Conservation (phyloP, 92 coral and sea anemone species). For the Paramuricea clavata region DNA sequence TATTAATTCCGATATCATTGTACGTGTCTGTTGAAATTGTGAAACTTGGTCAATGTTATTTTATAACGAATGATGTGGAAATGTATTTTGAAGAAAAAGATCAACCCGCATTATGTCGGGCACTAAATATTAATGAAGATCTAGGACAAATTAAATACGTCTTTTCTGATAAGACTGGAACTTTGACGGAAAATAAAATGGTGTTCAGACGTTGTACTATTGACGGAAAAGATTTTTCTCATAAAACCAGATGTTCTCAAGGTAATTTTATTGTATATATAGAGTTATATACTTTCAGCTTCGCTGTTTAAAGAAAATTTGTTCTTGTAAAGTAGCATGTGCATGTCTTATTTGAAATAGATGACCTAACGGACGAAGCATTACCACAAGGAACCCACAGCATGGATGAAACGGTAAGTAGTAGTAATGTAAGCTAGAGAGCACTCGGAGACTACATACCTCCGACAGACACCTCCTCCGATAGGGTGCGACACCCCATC, state of each 20-base stretch:
- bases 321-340: not conserved
- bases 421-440: too few species aligned
- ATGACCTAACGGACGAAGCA: slow-evolving; percentile 26
- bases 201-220: slow-evolving; percentile 90
- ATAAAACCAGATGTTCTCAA: slow-evolving; percentile 55
- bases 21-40: slow-evolving; percentile 98
- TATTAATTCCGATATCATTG: slow-evolving; percentile 90
- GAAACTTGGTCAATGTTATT: slow-evolving; percentile 88
- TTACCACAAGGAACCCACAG: not conserved
- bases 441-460: too few species aligned
- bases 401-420: slow-evolving; percentile 36
- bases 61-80: slow-evolving; percentile 86
- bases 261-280: slow-evolving; percentile 24
- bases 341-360: slow-evolving; percentile 18
- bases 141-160: slow-evolving; percentile 93
- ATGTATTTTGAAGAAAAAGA: slow-evolving; percentile 89
- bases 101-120: slow-evolving; percentile 96
- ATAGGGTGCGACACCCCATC: too few species aligned
- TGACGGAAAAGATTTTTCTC: slow-evolving; percentile 89
- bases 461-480: too few species aligned
- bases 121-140: slow-evolving; percentile 96
- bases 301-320: not conserved
- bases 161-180: slow-evolving; percentile 99
- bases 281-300: not conserved
- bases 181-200: slow-evolving; percentile 98